Evolutionary conservation across 2,888 invertebrate genomes (phyloP).

Genomic region (Callyntrura sp.): DNA sequence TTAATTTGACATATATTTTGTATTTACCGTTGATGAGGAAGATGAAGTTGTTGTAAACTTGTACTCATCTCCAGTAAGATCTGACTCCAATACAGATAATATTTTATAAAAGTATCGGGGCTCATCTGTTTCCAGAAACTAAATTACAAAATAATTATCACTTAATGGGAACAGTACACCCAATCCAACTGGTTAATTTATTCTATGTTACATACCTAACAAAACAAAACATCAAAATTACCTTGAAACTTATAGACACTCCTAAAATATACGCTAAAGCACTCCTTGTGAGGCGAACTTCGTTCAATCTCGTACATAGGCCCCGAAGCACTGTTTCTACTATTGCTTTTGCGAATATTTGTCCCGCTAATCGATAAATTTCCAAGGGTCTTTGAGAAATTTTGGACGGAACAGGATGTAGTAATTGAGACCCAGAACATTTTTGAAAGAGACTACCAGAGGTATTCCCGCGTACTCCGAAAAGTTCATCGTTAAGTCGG

Average conservation of each 20-base stretch:
- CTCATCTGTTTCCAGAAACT: constrained; percentile 61
- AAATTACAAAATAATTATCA: too few species aligned
- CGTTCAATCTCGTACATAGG: constrained; percentile 37
- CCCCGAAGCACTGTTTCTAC: constrained; percentile 46
- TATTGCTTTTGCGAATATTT: constrained; percentile 52
- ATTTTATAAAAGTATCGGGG: constrained; percentile 51
- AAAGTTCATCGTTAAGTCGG: constrained; percentile 35
- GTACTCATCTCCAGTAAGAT: background rate
- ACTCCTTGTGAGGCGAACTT: constrained; percentile 38
- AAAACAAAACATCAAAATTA: background rate
- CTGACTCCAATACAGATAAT: constrained; percentile 2
- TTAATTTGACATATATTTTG: background rate
- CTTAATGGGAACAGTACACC: background rate
- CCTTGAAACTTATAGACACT: constrained; percentile 26
- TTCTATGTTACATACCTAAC: too few species aligned
- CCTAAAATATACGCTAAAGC: constrained; percentile 48
- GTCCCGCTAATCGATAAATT: constrained; percentile 46
- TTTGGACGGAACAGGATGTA: constrained; percentile 31
- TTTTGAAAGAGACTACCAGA: constrained; percentile 32
- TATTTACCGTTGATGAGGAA: background rate
- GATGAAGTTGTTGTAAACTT: constrained; percentile 41
- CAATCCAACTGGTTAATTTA: background rate
- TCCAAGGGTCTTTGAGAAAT: constrained; percentile 26
- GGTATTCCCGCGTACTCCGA: background rate
- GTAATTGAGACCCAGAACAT: constrained; percentile 4